A percentile compares a stretch with the other conserved stretches of the same genome.
These are phyloP conservation scores for Sarcophaga peregrina DNA, from an alignment of 1,140 invertebrate genomes.

Conservation along the genomic window DNA sequence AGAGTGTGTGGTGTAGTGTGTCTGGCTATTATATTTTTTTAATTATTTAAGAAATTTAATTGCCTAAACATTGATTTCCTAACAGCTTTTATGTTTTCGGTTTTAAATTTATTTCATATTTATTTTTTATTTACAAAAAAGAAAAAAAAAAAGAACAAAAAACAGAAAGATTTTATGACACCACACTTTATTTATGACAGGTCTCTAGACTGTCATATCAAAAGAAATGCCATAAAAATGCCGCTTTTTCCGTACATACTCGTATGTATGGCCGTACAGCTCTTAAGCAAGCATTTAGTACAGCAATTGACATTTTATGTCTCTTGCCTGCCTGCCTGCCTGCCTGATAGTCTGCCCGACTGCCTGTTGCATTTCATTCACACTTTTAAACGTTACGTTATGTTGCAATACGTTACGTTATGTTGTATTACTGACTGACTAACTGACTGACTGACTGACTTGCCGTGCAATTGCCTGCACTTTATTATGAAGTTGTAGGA, in stretches of 20 bases:
- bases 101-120: neutral
- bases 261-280: too few species aligned
- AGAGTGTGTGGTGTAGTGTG: too few species aligned
- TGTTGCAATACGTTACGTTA: too few species aligned
- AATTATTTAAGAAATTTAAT: conserved; percentile 23
- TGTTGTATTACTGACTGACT: too few species aligned
- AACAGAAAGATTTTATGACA: conserved; percentile 31
- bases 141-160: neutral
- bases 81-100: neutral
- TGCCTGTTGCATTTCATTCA: too few species aligned
- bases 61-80: conserved; percentile 37
- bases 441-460: too few species aligned
- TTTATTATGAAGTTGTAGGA: neutral
- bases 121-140: conserved; percentile 16
- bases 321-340: too few species aligned
- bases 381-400: too few species aligned
- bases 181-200: neutral
- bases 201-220: neutral
- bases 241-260: neutral
- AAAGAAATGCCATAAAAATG: neutral
- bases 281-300: too few species aligned
- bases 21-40: neutral
- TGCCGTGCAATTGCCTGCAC: too few species aligned
- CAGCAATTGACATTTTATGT: too few species aligned
- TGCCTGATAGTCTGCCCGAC: too few species aligned